phyloP scores from a whole-genome alignment of 2,113 vertebrate genomes.

The Corydoras maculifer region DNA sequence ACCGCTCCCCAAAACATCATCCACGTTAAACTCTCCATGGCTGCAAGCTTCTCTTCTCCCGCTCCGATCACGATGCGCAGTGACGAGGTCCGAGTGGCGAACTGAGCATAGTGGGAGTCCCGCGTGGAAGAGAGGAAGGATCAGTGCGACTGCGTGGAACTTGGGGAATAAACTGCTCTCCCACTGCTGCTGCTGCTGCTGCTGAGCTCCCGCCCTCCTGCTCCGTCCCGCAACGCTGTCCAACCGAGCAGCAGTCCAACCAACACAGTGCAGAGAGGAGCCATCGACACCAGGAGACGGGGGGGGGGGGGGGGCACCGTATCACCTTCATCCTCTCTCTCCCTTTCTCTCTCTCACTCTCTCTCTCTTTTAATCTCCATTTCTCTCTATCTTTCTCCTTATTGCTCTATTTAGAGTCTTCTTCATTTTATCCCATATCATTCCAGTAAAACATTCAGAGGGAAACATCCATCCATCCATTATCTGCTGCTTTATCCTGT shows the following conservation, averaged over 20 bases:
- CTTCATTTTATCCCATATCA: too few species aligned
- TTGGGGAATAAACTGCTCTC: conserved; percentile 42
- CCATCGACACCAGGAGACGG: conserved; percentile 15
- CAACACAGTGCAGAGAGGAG: conserved; percentile 51
- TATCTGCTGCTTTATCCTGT: too few species aligned
- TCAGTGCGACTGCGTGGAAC: conserved; percentile 38
- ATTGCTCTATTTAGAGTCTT: too few species aligned
- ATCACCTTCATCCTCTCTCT: conserved; percentile 14
- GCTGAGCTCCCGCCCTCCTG: background rate
- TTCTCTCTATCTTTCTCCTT: too few species aligned
- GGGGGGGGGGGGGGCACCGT: conserved; percentile 20
- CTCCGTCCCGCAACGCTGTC: background rate
- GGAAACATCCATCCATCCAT: too few species aligned
- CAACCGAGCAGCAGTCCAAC: background rate
- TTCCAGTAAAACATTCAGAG: too few species aligned
- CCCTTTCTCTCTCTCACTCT: conserved; percentile 5
- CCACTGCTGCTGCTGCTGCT: background rate
- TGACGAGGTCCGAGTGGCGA: conserved; percentile 22
- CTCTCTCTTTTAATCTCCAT: background rate
- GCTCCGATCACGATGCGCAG: conserved; percentile 22
- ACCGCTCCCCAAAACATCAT: conserved; percentile 60
- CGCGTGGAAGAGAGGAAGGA: conserved; percentile 24
- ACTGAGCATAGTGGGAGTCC: conserved; percentile 56
- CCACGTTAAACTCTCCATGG: conserved; percentile 58
- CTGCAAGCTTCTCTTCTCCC: conserved; percentile 37